Evolutionary conservation across 1,140 invertebrate genomes (phyloP).

Genomic region (Temnothorax nylanderi): DNA sequence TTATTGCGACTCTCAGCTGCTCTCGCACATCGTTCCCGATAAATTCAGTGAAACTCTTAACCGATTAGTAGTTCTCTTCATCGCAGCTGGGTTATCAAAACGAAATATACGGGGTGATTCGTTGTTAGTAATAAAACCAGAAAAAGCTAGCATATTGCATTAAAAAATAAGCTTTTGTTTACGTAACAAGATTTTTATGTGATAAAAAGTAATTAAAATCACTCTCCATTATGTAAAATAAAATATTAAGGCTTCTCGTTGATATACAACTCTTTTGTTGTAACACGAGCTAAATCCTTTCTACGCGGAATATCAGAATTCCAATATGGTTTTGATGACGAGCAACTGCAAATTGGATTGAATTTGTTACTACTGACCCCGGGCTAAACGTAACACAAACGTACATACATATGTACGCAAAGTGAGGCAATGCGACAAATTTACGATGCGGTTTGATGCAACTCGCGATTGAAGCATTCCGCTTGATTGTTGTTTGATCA

Average conservation of each 20-base stretch:
- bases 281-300: slow-evolving; percentile 2
- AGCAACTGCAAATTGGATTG: slow-evolving; percentile 31
- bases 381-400: not conserved
- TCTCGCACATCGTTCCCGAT: slow-evolving; percentile 28
- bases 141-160: not conserved
- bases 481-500: slow-evolving; percentile 20
- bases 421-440: slow-evolving; percentile 9
- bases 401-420: not conserved
- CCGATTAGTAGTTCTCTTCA: slow-evolving; percentile 7
- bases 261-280: not conserved
- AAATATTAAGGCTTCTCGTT: not conserved
- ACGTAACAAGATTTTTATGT: not conserved
- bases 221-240: not conserved
- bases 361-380: slow-evolving; percentile 19
- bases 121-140: not conserved
- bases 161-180: not conserved
- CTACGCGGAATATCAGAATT: slow-evolving; percentile 21
- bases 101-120: not conserved
- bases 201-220: not conserved
- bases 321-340: slow-evolving; percentile 23
- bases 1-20: slow-evolving; percentile 59
- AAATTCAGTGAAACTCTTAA: slow-evolving; percentile 20
- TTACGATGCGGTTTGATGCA: not conserved
- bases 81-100: slow-evolving; percentile 27
- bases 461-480: not conserved